Conservation (phyloP, 2,888 invertebrate genomes). For the Lamellibrachia satsuma region DNA sequence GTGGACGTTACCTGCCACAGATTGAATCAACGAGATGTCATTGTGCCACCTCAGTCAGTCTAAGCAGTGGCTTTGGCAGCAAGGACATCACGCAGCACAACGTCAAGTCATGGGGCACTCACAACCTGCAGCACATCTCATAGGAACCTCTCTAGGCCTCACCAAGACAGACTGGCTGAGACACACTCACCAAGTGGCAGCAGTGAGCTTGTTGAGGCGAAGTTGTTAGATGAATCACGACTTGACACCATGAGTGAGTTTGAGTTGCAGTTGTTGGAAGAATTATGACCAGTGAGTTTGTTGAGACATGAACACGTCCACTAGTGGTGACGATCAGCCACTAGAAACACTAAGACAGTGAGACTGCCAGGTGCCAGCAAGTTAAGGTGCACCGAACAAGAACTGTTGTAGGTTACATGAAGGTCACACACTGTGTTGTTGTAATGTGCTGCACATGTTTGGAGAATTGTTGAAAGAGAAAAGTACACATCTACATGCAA, state of each 20-base stretch:
- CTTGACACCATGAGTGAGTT: background rate
- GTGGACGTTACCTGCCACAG: background rate
- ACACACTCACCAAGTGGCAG: background rate
- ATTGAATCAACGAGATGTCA: background rate
- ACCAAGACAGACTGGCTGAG: background rate
- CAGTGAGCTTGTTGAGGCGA: constrained; percentile 9
- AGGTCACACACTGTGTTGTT: background rate
- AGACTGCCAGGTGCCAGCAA: background rate
- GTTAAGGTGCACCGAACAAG: background rate
- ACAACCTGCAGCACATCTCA: background rate
- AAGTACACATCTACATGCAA: background rate
- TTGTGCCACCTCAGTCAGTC: background rate
- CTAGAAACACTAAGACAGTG: background rate
- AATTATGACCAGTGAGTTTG: background rate
- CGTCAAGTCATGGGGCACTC: background rate
- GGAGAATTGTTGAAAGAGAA: background rate
- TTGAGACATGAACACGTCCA: background rate
- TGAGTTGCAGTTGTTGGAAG: no score
- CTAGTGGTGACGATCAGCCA: background rate
- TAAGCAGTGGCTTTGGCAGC: background rate
- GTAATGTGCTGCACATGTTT: background rate
- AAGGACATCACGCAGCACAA: background rate
- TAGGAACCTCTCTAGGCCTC: background rate
- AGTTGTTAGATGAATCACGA: background rate
- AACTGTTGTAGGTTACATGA: background rate